Conservation (phyloP, 2,888 invertebrate genomes). For the Tetanocera ferruginea region DNA sequence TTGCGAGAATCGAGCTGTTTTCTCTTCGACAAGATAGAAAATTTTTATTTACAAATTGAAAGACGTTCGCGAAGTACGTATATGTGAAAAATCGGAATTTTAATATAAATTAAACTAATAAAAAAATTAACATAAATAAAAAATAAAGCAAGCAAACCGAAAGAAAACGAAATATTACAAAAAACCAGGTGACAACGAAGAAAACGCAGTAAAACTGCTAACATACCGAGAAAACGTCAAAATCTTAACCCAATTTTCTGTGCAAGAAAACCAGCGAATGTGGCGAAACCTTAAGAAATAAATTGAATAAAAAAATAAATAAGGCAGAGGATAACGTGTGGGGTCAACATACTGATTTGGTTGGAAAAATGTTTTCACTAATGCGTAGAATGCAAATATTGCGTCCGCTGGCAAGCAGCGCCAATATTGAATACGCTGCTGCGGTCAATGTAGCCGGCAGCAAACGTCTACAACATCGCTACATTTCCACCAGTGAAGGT, state of each 20-base stretch:
- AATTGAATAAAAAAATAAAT: neutral
- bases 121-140: neutral
- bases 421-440: constrained; percentile 5
- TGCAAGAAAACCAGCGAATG: neutral
- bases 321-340: neutral
- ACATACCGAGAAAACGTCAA: neutral
- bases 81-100: neutral
- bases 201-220: neutral
- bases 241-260: neutral
- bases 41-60: constrained; percentile 15
- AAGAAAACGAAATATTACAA: neutral
- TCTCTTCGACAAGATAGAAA: constrained; percentile 3
- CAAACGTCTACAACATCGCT: constrained; percentile 36
- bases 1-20: neutral
- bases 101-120: neutral
- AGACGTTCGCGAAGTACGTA: neutral
- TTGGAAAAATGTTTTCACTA: constrained; percentile 57
- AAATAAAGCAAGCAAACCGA: neutral
- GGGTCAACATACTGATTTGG: neutral
- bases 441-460: neutral
- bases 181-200: neutral
- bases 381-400: constrained; percentile 51
- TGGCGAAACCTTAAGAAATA: neutral
- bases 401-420: constrained; percentile 39
- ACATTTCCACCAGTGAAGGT: constrained; percentile 63